Conservation (phyloP, 2,113 vertebrate genomes). For the Cyanoderma ruficeps region DNA sequence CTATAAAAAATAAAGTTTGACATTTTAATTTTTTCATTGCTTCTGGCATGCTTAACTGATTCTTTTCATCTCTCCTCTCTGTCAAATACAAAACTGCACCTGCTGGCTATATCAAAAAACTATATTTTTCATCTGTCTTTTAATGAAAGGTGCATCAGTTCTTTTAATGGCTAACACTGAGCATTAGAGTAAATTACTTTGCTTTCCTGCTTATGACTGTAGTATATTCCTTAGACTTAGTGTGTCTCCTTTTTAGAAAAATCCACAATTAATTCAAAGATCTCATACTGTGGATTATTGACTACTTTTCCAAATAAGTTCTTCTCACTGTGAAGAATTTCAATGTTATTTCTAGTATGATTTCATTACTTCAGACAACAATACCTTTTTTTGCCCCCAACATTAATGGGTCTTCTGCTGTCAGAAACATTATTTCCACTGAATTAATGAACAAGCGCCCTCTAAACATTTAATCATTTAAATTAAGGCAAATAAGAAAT, state of each 20-base stretch:
- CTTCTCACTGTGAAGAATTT: not conserved
- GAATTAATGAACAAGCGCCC: not conserved
- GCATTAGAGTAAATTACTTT: not conserved
- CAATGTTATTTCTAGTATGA: not conserved
- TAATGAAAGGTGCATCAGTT: not conserved
- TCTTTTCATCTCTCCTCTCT: not conserved
- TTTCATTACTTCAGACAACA: not conserved
- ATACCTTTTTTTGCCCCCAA: not conserved
- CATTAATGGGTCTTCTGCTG: not conserved
- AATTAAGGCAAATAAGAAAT: not conserved
- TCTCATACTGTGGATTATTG: not conserved
- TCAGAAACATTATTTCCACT: not conserved
- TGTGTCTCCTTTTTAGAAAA: not conserved
- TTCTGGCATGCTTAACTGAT: not conserved
- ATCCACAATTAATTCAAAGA: not conserved
- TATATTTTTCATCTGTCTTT: not conserved
- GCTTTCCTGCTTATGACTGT: not conserved
- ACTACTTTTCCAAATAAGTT: not conserved
- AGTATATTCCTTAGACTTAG: not conserved
- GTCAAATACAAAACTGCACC: not conserved
- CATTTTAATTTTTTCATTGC: conserved; percentile 11
- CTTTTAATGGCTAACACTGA: not conserved
- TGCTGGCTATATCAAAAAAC: not conserved
- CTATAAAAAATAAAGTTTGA: not conserved
- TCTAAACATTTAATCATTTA: not conserved